These are phyloP conservation scores for Xiphias gladius DNA, from an alignment of 2,113 vertebrate species.

Conservation along the genomic window DNA sequence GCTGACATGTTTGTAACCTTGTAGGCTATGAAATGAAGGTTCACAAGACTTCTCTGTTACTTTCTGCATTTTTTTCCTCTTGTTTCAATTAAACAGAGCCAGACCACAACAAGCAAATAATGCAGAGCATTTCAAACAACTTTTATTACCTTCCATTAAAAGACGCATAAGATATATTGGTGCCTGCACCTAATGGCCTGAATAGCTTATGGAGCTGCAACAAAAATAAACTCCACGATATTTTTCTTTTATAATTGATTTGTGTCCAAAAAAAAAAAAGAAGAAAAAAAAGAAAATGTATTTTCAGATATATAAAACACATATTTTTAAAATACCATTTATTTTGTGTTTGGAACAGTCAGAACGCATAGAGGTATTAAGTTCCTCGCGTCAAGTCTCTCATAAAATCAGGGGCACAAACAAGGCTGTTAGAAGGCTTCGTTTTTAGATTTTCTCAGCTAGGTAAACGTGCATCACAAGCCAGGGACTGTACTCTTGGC, in stretches of 20 bases:
- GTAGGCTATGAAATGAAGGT: conserved; percentile 53
- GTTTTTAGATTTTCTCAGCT: background rate
- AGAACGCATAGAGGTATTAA: no score
- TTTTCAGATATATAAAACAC: background rate
- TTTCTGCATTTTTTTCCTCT: conserved; percentile 11
- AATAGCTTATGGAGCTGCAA: background rate
- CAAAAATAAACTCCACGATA: background rate
- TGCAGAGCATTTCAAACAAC: conserved; percentile 17
- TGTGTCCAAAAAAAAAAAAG: background rate
- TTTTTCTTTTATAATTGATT: background rate
- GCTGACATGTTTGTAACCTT: conserved; percentile 54
- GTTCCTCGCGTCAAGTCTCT: background rate
- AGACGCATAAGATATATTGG: conserved; percentile 1
- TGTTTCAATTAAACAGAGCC: conserved; percentile 33
- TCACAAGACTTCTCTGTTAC: conserved; percentile 12
- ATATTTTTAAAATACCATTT: background rate
- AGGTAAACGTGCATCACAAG: background rate
- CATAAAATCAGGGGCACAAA: background rate
- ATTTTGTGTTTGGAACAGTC: background rate
- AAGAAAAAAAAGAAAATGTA: background rate
- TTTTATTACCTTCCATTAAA: conserved; percentile 42
- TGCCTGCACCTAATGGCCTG: background rate
- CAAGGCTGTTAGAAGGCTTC: background rate
- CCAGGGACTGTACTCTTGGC: background rate
- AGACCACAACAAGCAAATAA: conserved; percentile 17